Evolutionary conservation across 2,797 vertebrate species (phyloP).

Genomic region (Poeciliopsis turneri): DNA sequence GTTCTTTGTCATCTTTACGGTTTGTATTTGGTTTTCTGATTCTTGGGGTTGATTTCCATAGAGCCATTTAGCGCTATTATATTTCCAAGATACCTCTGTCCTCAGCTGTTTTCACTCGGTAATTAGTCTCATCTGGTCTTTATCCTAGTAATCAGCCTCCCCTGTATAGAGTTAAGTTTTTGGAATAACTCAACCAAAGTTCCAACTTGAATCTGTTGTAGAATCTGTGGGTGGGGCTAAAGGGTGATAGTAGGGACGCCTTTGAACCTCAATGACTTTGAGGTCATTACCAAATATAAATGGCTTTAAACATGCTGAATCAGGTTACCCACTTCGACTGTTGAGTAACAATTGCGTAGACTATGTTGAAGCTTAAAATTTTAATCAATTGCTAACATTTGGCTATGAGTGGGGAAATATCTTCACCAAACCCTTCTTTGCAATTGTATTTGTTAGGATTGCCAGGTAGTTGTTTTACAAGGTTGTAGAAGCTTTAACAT

Average conservation of each 20-base stretch:
- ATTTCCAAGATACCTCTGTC: not conserved
- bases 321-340: no score
- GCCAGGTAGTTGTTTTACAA: not conserved
- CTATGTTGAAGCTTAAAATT: no score
- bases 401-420: not conserved
- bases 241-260: no score
- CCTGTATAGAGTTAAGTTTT: not conserved
- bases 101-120: not conserved
- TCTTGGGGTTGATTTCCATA: not conserved
- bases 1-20: not conserved
- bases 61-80: not conserved
- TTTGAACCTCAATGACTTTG: no score
- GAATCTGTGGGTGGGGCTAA: not conserved
- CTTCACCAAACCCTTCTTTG: not conserved
- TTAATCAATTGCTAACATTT: no score
- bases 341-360: no score
- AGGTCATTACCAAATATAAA: no score
- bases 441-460: constrained; percentile 12
- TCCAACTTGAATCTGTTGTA: not conserved
- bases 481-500: not conserved
- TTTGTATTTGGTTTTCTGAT: not conserved
- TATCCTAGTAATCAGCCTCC: not conserved
- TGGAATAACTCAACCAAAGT: not conserved
- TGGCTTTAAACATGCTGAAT: no score
- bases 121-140: not conserved